These are phyloP conservation scores for Torymus tubicola DNA, from an alignment of 2,888 invertebrate species.

Conservation along the genomic window DNA sequence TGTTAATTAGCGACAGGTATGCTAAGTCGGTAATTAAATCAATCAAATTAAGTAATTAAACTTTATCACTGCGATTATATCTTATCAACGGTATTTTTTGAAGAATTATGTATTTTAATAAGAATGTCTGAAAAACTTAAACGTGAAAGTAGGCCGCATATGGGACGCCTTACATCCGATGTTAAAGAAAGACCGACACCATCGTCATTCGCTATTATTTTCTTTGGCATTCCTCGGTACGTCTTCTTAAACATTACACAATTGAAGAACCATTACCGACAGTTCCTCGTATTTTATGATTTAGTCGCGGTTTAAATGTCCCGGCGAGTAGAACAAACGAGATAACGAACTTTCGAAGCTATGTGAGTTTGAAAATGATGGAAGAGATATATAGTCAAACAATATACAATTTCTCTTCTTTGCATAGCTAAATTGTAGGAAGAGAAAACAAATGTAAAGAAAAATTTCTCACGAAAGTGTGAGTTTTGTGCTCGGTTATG, in stretches of 20 bases:
- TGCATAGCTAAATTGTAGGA: not conserved
- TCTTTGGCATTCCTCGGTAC: constrained; percentile 10
- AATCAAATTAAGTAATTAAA: no score
- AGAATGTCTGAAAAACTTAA: no score
- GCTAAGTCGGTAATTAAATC: no score
- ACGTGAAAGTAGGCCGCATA: not conserved
- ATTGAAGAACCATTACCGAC: not conserved
- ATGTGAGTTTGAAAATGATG: constrained; percentile 8
- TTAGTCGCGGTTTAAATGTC: not conserved
- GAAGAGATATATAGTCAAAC: not conserved
- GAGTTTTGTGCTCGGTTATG: no score
- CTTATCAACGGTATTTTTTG: no score
- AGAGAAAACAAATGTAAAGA: not conserved
- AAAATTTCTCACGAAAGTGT: no score
- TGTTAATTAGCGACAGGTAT: no score
- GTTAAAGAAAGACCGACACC: not conserved
- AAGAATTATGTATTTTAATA: no score
- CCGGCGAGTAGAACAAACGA: not conserved
- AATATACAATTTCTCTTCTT: constrained; percentile 17
- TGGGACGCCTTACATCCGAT: constrained; percentile 1
- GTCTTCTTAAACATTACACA: constrained; percentile 25
- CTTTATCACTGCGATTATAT: no score
- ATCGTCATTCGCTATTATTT: constrained; percentile 16
- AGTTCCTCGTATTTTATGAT: constrained; percentile 5
- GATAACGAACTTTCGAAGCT: constrained; percentile 25